These are phyloP conservation scores for Nipponacmea schrenckii DNA, from an alignment of 2,888 invertebrate genomes.

Conservation along the genomic window DNA sequence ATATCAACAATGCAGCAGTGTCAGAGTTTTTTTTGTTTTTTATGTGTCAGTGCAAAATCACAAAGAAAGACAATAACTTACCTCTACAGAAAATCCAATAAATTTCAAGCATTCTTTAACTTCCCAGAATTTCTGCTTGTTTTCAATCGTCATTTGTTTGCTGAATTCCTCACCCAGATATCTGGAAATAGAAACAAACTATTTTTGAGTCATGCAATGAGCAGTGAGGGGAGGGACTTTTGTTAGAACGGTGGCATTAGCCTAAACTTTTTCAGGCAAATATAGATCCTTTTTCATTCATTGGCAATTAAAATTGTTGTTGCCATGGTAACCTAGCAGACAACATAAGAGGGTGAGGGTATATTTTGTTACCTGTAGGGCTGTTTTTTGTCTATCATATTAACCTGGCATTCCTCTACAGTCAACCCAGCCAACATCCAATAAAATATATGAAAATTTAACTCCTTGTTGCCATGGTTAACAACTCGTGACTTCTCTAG, in stretches of 20 bases:
- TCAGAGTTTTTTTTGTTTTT: too few species aligned
- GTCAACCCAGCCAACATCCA: slow-evolving; percentile 63
- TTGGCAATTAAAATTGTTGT: too few species aligned
- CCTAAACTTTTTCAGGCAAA: too few species aligned
- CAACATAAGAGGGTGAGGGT: too few species aligned
- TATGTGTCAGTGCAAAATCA: too few species aligned
- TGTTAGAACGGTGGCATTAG: too few species aligned
- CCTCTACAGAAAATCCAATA: slow-evolving; percentile 47
- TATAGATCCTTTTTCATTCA: too few species aligned
- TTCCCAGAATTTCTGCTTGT: slow-evolving; percentile 50
- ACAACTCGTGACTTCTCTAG: slow-evolving; percentile 65
- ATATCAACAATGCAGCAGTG: too few species aligned
- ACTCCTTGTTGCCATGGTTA: slow-evolving; percentile 53
- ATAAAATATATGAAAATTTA: slow-evolving; percentile 65
- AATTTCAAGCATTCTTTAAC: slow-evolving; percentile 49
- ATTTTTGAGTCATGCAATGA: too few species aligned
- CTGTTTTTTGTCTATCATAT: slow-evolving; percentile 23
- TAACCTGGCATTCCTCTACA: slow-evolving; percentile 49
- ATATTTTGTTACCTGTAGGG: slow-evolving; percentile 11
- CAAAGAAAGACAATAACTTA: slow-evolving; percentile 24
- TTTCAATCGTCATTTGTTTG: slow-evolving; percentile 24
- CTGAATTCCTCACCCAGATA: slow-evolving; percentile 20
- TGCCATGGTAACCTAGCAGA: too few species aligned
- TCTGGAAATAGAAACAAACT: slow-evolving; percentile 14
- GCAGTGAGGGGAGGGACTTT: too few species aligned